A percentile compares a stretch with the other conserved stretches of the same genome.
phyloP scores from a whole-genome alignment of 2,888 invertebrate genomes.

The Apamea anceps region DNA sequence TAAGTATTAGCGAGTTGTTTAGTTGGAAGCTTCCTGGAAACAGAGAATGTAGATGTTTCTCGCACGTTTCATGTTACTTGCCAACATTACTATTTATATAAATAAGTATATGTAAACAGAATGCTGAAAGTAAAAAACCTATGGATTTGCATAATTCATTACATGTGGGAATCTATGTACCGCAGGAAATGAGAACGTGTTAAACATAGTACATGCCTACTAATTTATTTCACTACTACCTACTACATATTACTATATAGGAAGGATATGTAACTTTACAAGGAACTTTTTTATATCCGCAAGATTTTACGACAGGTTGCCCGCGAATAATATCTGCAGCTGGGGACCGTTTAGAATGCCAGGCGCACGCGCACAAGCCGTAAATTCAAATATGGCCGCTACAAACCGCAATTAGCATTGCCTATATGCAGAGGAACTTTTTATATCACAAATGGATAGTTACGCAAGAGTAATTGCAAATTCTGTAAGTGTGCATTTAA shows the following conservation, averaged over 20 bases:
- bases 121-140: constrained; percentile 54
- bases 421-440: constrained; percentile 73
- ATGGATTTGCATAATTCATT: constrained; percentile 22
- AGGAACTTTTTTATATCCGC: constrained; percentile 72
- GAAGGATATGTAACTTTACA: constrained; percentile 15
- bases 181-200: neutral
- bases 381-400: constrained; percentile 84
- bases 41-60: constrained; percentile 74
- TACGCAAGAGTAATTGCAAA: constrained; percentile 69
- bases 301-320: constrained; percentile 70
- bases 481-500: constrained; percentile 40
- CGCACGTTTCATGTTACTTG: constrained; percentile 75
- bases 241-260: neutral
- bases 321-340: constrained; percentile 78
- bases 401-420: constrained; percentile 87
- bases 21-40: constrained; percentile 81
- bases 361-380: constrained; percentile 78
- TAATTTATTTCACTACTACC: constrained; percentile 4
- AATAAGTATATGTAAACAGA: constrained; percentile 49
- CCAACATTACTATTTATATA: constrained; percentile 79
- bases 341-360: constrained; percentile 81
- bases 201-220: neutral
- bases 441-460: constrained; percentile 70
- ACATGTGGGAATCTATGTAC: constrained; percentile 2
- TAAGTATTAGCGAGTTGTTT: constrained; percentile 71